Base-by-base conservation (phyloP, 2,888 invertebrate genomes). In the Celastrina argiolus region DNA sequence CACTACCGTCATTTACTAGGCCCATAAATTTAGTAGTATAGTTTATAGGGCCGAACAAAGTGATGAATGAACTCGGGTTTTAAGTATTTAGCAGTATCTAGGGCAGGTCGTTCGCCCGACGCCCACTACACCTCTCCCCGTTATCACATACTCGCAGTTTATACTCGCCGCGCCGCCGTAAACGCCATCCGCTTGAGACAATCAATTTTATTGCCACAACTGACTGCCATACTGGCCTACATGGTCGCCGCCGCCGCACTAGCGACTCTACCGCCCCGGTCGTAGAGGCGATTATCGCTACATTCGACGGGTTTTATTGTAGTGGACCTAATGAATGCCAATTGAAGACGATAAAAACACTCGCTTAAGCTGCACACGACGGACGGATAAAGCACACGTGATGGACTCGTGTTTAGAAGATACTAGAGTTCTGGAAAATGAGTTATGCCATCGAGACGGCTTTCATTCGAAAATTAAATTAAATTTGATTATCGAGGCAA, bases 161-260 rank as follows among this genome's bases (percentile, higher is more conserved):
- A 34, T 16, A n/a, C n/a, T 31, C 59, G 59, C 10, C 36, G 18
- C 34, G 34, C n/a, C n/a, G n/a, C n/a, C n/a, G 36, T 36, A 59
- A 34, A 31, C 36, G 34, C 59, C 59, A 59, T 91, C 92, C 69
- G 71, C 59, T 42, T 58, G 64, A 68, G 71, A 67, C 71, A 66
- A 68, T 68, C 67, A 67, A 65, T 64, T 69, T 68, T 64, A 70
- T 70, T 70, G 89, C 88, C 89, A 88, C 91, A 51, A 51, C 51
- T 22, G 22, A 12, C 22, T 51, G 51, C 51, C 5, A 26, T 22
- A 51, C 51, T 51, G 51, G 22, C 51, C 51, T 51, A 51, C 51
- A 51, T 51, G 22, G 12, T 14, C 51, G 5, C 14, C 22, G 51
- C 51, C 51, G 22, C 22, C 22, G 51, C 22, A 51, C 51, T 14